Percentiles rank a stretch among this genome's conserved stretches.
phyloP scores from a whole-genome alignment of 2,113 vertebrate genomes.

The Clarias batrachus region DNA sequence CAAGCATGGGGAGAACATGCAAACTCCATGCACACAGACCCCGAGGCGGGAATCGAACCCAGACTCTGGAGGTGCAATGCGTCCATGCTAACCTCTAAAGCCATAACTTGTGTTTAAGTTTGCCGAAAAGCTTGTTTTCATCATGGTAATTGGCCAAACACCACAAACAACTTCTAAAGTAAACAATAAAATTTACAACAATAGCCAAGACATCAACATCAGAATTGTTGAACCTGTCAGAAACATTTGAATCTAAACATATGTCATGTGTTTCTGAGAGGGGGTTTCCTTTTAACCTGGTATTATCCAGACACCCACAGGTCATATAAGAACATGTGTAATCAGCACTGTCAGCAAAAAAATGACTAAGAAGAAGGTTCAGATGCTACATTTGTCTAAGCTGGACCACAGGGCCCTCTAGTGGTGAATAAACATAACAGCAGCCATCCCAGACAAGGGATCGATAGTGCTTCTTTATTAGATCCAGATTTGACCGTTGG shows the following conservation, averaged over 20 bases:
- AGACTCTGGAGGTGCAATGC: too few species aligned
- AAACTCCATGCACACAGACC: too few species aligned
- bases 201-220: not conserved
- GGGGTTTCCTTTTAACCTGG: not conserved
- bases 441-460: constrained; percentile 55
- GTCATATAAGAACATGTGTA: not conserved
- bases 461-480: constrained; percentile 77
- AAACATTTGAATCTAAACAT: not conserved
- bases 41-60: too few species aligned
- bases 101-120: not conserved
- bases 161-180: not conserved
- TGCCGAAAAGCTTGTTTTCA: not conserved
- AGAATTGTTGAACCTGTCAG: not conserved
- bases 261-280: not conserved
- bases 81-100: too few species aligned
- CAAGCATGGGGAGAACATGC: too few species aligned
- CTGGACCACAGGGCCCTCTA: constrained; percentile 73
- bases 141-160: not conserved
- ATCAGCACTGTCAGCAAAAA: not conserved
- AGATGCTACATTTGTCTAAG: constrained; percentile 31
- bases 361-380: not conserved
- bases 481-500: constrained; percentile 80
- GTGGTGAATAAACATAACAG: constrained; percentile 55
- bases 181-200: not conserved
- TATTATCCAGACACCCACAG: not conserved